Base-by-base conservation (phyloP, 2,888 invertebrate genomes). In the Branchipolynoe longqiensis region DNA sequence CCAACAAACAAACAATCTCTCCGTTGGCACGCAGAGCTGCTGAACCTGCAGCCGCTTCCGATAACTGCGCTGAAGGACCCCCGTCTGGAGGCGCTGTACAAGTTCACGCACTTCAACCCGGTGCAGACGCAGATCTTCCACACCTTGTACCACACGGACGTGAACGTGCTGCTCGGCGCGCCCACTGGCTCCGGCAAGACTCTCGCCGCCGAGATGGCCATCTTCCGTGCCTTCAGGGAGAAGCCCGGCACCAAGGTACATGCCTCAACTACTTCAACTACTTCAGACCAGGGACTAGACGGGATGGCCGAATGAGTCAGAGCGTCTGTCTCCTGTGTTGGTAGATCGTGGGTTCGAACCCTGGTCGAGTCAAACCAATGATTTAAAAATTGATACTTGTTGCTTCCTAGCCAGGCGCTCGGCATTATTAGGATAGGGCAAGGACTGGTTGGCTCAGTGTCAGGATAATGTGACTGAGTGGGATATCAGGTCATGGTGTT, bases 111-210 rank as follows among this genome's bases (percentile, higher is more conserved):
- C 93, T 99, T 99, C 95, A 99, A 99, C 94, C 98, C 99, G 0
- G 98, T 99, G 89, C 99, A 99, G 94, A 98, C 98, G 0, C 99
- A 99, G 95, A 91, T 99, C 88, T 99, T 99, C 94, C 98, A 99
- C 94, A 97, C 97, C 74, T 94, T 99, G 6, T 99, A 98, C 94
- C 97, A 99, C 92, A 98, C 98, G 0, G 98, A 99, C 91, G 95
- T 96, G 90, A 99, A 99, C 93, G 97, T 98, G 8, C 94, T 99
- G 36, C 94, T 99, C 0, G 94, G 94, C 38, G 99, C 99, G 0
- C 98, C 98, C 0, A 99, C 98, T 0, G 98, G 98, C 0, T 98
- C 98, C 0, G 99, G 99, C 56, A 99, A 99, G 95, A 99, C 99
- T 0, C 97, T 99, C 74, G 98, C 97, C 0, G 99, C 99, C 0